phyloP scores from a whole-genome alignment of 1,140 invertebrate genomes.

The Semibalanus balanoides region DNA sequence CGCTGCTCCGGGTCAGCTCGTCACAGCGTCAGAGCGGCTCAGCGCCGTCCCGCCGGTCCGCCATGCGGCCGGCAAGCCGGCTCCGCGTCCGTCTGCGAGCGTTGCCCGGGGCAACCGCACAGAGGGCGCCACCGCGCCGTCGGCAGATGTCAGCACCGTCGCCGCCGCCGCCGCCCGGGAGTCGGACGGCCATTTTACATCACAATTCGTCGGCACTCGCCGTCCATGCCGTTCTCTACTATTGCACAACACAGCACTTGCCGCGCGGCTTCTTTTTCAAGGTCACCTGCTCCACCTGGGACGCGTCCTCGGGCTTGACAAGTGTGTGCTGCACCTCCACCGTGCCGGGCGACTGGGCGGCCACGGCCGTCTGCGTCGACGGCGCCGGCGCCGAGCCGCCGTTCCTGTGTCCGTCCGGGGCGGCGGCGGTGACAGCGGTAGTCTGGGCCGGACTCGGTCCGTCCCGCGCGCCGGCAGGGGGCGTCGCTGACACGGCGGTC shows the following conservation, averaged over 20 bases:
- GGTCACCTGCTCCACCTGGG: conserved; percentile 65
- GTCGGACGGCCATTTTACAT: background rate
- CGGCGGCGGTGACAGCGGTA: background rate
- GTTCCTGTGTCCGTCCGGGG: background rate
- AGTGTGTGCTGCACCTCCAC: conserved; percentile 60
- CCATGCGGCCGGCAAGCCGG: background rate
- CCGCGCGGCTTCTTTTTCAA: conserved; percentile 72
- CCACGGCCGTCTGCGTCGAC: conserved; percentile 23
- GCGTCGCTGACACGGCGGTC: background rate
- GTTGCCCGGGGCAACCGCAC: background rate
- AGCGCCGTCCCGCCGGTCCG: background rate
- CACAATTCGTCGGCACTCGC: background rate
- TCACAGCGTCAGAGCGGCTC: too few species aligned
- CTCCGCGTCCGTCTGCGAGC: background rate
- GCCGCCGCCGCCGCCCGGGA: background rate
- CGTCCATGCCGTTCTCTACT: background rate
- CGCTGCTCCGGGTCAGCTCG: too few species aligned
- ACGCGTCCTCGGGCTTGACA: conserved; percentile 45
- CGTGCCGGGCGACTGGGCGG: conserved; percentile 23
- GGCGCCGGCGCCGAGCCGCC: conserved; percentile 27
- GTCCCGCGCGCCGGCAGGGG: background rate
- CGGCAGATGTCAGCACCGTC: background rate
- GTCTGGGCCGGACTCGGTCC: background rate
- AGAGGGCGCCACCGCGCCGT: background rate
- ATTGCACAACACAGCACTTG: conserved; percentile 47